phyloP scores from a whole-genome alignment of 2,888 invertebrate species.

The Autographa gamma region DNA sequence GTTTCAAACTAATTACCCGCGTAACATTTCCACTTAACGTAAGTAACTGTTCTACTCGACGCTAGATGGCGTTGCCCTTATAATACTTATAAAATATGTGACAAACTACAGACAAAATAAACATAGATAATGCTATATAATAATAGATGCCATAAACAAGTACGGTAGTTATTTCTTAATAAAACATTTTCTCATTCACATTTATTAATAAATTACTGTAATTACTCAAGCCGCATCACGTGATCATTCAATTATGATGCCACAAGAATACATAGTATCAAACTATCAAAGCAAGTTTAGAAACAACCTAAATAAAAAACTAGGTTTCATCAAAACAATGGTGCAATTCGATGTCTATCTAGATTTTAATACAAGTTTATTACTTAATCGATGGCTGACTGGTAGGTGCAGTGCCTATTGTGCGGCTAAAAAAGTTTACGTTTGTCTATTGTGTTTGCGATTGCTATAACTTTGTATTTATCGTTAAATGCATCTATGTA shows the following conservation, averaged over 20 bases:
- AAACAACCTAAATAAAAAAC: constrained; percentile 71
- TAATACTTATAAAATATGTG: background rate
- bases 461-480: background rate
- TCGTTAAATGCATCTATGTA: no score
- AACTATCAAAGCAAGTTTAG: constrained; percentile 58
- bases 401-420: constrained; percentile 53
- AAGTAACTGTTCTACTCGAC: constrained; percentile 50
- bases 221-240: constrained; percentile 19
- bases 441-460: constrained; percentile 37
- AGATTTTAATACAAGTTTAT: constrained; percentile 75
- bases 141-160: constrained; percentile 3
- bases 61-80: constrained; percentile 57
- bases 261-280: constrained; percentile 51
- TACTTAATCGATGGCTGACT: constrained; percentile 67
- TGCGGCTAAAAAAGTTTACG: constrained; percentile 51
- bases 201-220: background rate
- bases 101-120: background rate
- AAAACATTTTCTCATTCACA: background rate
- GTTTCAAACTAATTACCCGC: no score
- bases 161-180: background rate
- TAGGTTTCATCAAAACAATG: constrained; percentile 70
- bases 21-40: background rate
- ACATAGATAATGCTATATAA: background rate
- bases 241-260: constrained; percentile 43
- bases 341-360: constrained; percentile 73